Evolutionary conservation across 1,140 invertebrate species (phyloP).

Genomic region (Lysiphlebus fabarum): DNA sequence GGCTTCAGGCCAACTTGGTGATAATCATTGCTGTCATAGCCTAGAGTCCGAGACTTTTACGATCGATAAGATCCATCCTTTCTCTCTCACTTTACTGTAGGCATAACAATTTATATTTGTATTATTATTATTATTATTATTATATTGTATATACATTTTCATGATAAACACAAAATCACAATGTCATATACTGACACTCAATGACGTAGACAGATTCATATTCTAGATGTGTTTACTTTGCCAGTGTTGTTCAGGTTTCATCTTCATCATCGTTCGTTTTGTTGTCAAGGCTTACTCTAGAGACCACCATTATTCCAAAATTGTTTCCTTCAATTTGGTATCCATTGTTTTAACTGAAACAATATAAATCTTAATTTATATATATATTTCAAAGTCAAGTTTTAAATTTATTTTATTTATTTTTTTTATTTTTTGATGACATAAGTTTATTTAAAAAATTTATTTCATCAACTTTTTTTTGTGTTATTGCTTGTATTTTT

Average conservation of each 20-base stretch:
- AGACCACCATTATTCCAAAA: constrained; percentile 16
- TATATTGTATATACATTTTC: too few relatives aligned
- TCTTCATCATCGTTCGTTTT: too few relatives aligned
- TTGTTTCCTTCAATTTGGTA: constrained; percentile 23
- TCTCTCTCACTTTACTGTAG: constrained; percentile 1
- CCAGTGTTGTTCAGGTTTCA: background rate
- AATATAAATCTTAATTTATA: background rate
- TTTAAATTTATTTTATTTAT: too few relatives aligned
- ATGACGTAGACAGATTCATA: too few relatives aligned
- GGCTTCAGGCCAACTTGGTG: constrained; percentile 20
- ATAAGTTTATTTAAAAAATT: too few relatives aligned
- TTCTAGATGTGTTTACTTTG: background rate
- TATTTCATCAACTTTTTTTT: too few relatives aligned
- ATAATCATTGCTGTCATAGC: constrained; percentile 25
- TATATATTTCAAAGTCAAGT: background rate
- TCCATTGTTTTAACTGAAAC: constrained; percentile 12
- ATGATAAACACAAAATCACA: too few relatives aligned
- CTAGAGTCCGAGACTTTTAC: background rate
- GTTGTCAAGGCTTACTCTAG: background rate
- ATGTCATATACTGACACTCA: too few relatives aligned
- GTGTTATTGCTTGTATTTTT: too few relatives aligned
- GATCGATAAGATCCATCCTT: constrained; percentile 20
- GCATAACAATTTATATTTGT: too few relatives aligned
- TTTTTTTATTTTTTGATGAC: too few relatives aligned
- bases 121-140: too few relatives aligned